phyloP scores from a whole-genome alignment of 2,113 vertebrate genomes.

The Philantomba maxwellii region DNA sequence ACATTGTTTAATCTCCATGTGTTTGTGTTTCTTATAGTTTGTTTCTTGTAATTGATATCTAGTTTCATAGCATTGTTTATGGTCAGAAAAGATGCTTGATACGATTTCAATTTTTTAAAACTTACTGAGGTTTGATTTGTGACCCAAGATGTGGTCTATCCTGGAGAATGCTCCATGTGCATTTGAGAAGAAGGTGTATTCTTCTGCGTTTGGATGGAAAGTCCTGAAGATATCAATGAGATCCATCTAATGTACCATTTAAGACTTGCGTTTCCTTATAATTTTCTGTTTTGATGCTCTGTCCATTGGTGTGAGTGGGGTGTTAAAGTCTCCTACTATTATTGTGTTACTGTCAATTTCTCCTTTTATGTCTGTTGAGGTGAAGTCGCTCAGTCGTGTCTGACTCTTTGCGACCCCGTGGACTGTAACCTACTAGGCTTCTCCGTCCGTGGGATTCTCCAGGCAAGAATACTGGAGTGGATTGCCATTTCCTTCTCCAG shows the following conservation, averaged over 20 bases:
- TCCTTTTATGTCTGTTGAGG: background rate
- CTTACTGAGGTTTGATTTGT: background rate
- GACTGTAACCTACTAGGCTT: no score
- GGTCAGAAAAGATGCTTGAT: background rate
- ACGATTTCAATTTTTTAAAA: background rate
- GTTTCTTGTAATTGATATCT: background rate
- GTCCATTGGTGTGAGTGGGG: background rate
- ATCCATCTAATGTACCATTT: background rate
- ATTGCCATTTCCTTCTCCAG: no score
- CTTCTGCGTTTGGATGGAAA: background rate
- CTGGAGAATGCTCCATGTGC: background rate
- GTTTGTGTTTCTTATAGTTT: background rate
- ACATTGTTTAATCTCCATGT: background rate
- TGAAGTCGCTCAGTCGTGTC: no score
- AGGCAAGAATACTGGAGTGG: no score
- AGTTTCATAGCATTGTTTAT: background rate
- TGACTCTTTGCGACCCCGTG: no score
- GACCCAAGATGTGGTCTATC: background rate
- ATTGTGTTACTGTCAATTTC: background rate
- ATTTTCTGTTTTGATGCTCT: background rate
- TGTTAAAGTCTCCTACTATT: background rate
- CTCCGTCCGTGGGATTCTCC: no score
- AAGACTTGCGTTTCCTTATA: background rate
- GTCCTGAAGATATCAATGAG: background rate
- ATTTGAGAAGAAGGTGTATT: background rate